These are phyloP conservation scores for Chionis minor DNA, from an alignment of 2,113 vertebrate species.

Conservation along the genomic window DNA sequence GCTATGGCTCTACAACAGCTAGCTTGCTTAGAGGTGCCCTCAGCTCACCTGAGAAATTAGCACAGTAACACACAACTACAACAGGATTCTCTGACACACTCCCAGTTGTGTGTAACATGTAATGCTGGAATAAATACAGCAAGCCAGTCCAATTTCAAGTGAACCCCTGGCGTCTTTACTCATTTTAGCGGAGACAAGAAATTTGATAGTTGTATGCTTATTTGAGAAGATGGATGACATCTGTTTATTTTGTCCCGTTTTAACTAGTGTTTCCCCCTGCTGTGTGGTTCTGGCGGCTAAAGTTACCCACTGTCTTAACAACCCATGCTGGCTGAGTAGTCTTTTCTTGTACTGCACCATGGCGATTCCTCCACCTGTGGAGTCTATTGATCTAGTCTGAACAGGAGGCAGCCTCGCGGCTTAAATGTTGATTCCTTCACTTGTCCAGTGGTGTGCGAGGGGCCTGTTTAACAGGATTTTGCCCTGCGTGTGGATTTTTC, in stretches of 20 bases:
- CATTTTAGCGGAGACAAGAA: not conserved
- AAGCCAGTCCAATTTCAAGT: not conserved
- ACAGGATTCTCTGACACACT: not conserved
- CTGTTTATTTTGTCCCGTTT: not conserved
- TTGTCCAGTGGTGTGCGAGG: not conserved
- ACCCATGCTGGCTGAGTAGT: not conserved
- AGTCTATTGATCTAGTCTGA: fast-evolving
- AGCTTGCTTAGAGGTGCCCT: not conserved
- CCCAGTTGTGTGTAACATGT: not conserved
- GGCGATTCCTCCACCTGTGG: not conserved
- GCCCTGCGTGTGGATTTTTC: not conserved
- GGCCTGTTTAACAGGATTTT: not conserved
- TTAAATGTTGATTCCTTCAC: fast-evolving
- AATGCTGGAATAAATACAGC: not conserved
- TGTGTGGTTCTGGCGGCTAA: not conserved
- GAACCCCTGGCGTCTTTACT: not conserved
- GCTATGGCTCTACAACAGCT: not conserved
- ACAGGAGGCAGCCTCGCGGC: not conserved
- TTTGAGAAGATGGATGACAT: not conserved
- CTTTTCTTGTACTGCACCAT: not conserved
- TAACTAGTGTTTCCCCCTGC: not conserved
- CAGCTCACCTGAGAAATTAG: not conserved
- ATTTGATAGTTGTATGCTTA: fast-evolving
- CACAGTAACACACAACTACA: not conserved
- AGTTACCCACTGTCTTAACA: not conserved